Conservation (phyloP, 1,140 invertebrate species). For the Calephelis virginiensis region DNA sequence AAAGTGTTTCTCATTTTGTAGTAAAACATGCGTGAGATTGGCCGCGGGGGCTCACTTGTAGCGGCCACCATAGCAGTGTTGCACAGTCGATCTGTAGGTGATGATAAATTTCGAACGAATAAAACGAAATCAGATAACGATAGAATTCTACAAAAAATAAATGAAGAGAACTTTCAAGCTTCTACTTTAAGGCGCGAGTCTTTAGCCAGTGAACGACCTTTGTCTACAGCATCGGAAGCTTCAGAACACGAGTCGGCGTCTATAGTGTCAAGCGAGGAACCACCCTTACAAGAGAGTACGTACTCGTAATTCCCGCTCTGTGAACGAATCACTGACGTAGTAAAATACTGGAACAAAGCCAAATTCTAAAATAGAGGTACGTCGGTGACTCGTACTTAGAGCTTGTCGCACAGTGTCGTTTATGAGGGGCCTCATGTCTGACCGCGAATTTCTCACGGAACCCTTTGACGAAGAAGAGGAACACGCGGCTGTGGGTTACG, state of each 20-base stretch:
- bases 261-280: slow-evolving; percentile 73
- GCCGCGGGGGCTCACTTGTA: slow-evolving; percentile 74
- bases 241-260: slow-evolving; percentile 71
- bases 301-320: slow-evolving; percentile 50
- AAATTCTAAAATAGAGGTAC: slow-evolving; percentile 70
- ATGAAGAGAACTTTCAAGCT: slow-evolving; percentile 41
- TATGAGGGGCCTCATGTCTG: slow-evolving; percentile 68
- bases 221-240: slow-evolving; percentile 67
- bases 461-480: slow-evolving; percentile 71
- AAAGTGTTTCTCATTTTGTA: slow-evolving; percentile 67
- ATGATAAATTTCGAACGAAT: slow-evolving; percentile 47
- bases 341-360: slow-evolving; percentile 65
- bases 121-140: slow-evolving; percentile 44
- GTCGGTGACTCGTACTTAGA: slow-evolving; percentile 61
- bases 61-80: slow-evolving; percentile 73
- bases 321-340: slow-evolving; percentile 69
- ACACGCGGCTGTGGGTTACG: slow-evolving; percentile 54
- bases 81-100: slow-evolving; percentile 58
- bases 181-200: slow-evolving; percentile 46
- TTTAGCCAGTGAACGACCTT: slow-evolving; percentile 59
- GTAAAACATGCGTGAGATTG: slow-evolving; percentile 71
- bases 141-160: slow-evolving; percentile 42
- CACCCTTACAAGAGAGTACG: slow-evolving; percentile 71
- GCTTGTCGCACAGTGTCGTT: slow-evolving; percentile 70
- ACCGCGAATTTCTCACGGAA: slow-evolving; percentile 69